These are phyloP conservation scores for Ectemnius lituratus DNA, from an alignment of 2,888 invertebrate species.

Conservation along the genomic window DNA sequence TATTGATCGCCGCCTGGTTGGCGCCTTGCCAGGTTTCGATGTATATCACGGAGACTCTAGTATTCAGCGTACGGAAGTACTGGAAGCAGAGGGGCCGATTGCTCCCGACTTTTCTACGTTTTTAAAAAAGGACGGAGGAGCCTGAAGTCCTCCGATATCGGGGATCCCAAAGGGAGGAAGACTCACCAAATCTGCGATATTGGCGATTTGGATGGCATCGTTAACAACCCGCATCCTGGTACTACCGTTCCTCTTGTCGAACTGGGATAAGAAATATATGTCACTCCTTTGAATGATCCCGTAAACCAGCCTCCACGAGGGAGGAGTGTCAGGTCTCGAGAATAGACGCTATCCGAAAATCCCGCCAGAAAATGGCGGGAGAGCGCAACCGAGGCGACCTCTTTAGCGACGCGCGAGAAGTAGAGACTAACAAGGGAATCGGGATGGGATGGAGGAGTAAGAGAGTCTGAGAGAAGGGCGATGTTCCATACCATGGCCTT, in stretches of 20 bases:
- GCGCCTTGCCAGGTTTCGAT: conserved; percentile 97
- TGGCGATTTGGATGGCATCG: conserved; percentile 97
- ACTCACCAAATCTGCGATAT: conserved; percentile 97
- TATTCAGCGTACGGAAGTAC: conserved; percentile 96
- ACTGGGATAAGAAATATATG: conserved; percentile 77
- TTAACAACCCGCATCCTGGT: conserved; percentile 93
- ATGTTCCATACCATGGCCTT: conserved; percentile 88
- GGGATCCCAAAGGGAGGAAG: not conserved
- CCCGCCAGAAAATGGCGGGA: too few relatives aligned
- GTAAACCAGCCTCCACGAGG: too few relatives aligned
- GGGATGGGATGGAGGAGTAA: not conserved
- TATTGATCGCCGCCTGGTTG: conserved; percentile 90
- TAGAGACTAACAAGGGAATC: too few relatives aligned
- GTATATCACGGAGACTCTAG: conserved; percentile 96
- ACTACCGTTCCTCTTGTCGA: conserved; percentile 94
- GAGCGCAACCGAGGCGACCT: too few relatives aligned
- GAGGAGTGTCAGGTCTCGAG: too few relatives aligned
- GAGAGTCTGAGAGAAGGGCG: not conserved
- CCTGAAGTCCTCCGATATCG: too few relatives aligned
- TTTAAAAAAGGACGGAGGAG: not conserved
- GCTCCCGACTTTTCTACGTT: not conserved
- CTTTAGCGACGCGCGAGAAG: too few relatives aligned
- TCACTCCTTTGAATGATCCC: too few relatives aligned
- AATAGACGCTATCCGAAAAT: too few relatives aligned
- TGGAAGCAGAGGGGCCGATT: conserved; percentile 75